Conservation (phyloP, 2,888 invertebrate genomes). For the Linyphia triangularis region DNA sequence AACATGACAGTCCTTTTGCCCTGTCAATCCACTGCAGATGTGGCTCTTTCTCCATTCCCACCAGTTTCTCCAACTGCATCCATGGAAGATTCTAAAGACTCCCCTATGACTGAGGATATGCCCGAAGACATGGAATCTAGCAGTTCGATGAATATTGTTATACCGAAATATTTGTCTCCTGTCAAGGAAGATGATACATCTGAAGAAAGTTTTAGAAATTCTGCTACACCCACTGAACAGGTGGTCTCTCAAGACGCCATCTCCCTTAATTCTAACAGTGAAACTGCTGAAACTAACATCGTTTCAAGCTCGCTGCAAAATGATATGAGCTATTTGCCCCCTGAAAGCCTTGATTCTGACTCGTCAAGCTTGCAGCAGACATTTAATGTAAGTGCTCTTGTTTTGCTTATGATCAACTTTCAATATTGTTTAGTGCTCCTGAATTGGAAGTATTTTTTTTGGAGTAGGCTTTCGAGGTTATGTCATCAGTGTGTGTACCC, state of each 20-base stretch:
- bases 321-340: constrained; percentile 51
- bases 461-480: too few species aligned
- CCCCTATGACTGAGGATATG: constrained; percentile 7
- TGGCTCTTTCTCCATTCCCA: neutral
- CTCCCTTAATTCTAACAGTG: constrained; percentile 44
- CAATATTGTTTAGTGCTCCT: too few species aligned
- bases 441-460: too few species aligned
- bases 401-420: neutral
- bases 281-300: constrained; percentile 42
- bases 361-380: constrained; percentile 69
- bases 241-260: constrained; percentile 23
- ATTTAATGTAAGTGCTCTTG: constrained; percentile 67
- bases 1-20: neutral
- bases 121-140: constrained; percentile 43
- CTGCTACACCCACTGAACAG: constrained; percentile 13
- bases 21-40: neutral
- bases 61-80: neutral
- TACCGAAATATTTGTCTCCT: neutral
- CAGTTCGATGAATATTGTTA: constrained; percentile 33
- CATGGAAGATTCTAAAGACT: constrained; percentile 20
- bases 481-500: too few species aligned
- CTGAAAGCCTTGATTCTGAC: constrained; percentile 68
- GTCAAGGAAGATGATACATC: constrained; percentile 20
- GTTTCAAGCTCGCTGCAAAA: constrained; percentile 45
- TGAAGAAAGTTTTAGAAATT: constrained; percentile 36